Evolutionary conservation across 2,113 vertebrate species (phyloP).

Genomic region (Siniperca knerii): DNA sequence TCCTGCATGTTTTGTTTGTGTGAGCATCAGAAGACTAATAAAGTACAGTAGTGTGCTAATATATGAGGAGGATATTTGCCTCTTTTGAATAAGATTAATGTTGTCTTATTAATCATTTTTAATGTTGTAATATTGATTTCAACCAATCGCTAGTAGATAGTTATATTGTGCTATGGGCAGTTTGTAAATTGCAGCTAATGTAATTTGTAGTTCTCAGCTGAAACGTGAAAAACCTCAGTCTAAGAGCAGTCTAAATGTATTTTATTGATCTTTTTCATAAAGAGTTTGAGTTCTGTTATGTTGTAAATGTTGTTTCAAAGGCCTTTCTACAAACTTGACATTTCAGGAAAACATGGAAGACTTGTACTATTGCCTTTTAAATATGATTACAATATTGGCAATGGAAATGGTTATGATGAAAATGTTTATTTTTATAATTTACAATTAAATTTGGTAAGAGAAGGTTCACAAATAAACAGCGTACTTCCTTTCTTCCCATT

Average conservation of each 20-base stretch:
- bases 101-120: not conserved
- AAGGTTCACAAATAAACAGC: not conserved
- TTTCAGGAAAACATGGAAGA: not conserved
- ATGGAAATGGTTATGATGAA: not conserved
- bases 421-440: not conserved
- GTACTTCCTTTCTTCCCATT: not conserved
- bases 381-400: not conserved
- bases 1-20: not conserved
- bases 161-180: not conserved
- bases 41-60: not conserved
- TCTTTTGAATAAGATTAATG: not conserved
- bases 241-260: not conserved
- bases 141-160: not conserved
- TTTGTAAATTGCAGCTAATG: not conserved
- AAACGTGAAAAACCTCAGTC: not conserved
- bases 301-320: not conserved
- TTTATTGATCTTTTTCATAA: not conserved
- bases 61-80: not conserved
- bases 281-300: not conserved
- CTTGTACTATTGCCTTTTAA: not conserved
- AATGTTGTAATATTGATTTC: not conserved
- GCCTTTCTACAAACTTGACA: no score
- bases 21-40: not conserved
- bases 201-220: not conserved
- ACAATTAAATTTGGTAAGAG: not conserved